phyloP scores from a whole-genome alignment of 2,797 vertebrate species.

The Zalophus californianus region DNA sequence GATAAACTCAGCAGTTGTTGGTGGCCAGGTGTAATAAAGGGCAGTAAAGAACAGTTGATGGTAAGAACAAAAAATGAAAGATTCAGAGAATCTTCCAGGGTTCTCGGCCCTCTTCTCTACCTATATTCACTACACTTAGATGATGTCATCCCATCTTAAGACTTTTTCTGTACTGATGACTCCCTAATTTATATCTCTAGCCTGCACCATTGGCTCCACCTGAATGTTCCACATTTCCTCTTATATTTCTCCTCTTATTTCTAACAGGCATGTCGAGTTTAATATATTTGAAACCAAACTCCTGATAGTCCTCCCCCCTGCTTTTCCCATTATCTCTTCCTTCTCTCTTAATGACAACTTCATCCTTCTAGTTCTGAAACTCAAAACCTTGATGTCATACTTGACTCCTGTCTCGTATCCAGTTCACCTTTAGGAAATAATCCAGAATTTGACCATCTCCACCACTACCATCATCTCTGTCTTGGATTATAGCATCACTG shows the following conservation, averaged over 20 bases:
- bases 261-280: background rate
- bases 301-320: background rate
- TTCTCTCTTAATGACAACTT: background rate
- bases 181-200: background rate
- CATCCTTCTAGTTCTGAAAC: background rate
- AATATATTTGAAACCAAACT: background rate
- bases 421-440: background rate
- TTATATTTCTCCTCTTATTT: background rate
- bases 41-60: background rate
- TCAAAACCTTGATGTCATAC: background rate
- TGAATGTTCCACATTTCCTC: background rate
- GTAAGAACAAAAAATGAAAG: background rate
- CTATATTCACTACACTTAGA: background rate
- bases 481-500: background rate
- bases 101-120: background rate
- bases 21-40: background rate
- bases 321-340: background rate
- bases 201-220: background rate
- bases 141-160: background rate
- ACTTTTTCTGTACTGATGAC: background rate
- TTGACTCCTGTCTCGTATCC: background rate
- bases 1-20: background rate
- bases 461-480: background rate
- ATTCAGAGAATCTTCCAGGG: background rate
- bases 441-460: background rate